phyloP scores from a whole-genome alignment of 2,888 invertebrate genomes.

The Metacarcinus magister region DNA sequence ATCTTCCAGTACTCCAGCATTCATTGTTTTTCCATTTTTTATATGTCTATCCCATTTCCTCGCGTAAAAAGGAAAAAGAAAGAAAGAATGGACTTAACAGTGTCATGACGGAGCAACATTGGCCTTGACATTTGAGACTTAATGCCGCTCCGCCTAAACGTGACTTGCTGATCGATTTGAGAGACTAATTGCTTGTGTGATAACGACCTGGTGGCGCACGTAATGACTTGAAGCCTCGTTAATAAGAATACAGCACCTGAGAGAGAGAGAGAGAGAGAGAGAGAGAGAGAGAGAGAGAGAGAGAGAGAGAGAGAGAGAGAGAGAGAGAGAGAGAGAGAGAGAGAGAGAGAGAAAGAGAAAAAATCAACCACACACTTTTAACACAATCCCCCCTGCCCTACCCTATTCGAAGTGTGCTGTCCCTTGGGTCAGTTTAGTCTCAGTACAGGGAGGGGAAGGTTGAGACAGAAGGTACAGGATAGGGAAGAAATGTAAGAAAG shows the following conservation, averaged over 20 bases:
- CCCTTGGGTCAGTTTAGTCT: no score
- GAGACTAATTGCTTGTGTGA: not conserved
- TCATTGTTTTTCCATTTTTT: no score
- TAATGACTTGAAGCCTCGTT: not conserved
- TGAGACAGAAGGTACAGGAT: not conserved
- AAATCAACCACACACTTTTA: not conserved
- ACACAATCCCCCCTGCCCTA: no score
- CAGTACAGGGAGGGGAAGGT: not conserved
- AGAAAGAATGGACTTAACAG: not conserved
- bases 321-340: conserved; percentile 2
- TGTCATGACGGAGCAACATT: not conserved
- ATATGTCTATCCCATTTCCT: not conserved
- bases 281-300: conserved; percentile 9
- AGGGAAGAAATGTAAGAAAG: not conserved
- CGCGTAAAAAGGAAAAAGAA: no score
- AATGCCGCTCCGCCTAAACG: not conserved
- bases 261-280: not conserved
- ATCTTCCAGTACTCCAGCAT: no score
- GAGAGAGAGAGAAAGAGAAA: not conserved
- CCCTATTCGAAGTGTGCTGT: no score
- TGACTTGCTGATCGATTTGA: not conserved
- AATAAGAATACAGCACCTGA: not conserved
- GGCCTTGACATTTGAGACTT: not conserved
- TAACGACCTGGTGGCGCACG: not conserved
- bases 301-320: not conserved